These are phyloP conservation scores for Tenthredo notha DNA, from an alignment of 2,888 invertebrate genomes.

Conservation along the genomic window DNA sequence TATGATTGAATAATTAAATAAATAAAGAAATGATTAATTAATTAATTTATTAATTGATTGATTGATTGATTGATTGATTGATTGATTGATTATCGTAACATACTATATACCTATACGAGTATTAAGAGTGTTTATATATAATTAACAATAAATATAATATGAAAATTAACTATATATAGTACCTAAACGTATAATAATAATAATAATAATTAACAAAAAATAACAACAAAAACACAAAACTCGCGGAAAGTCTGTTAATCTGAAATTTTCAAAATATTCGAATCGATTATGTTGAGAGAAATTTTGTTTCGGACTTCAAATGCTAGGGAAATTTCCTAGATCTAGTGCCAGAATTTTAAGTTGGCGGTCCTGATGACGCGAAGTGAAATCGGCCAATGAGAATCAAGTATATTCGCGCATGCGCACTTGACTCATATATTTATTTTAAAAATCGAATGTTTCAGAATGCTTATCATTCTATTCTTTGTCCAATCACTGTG, in stretches of 20 bases:
- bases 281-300: not conserved
- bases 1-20: not conserved
- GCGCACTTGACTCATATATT: not conserved
- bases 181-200: not conserved
- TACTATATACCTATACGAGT: not conserved
- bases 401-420: not conserved
- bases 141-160: not conserved
- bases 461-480: not conserved
- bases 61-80: not conserved
- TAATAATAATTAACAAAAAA: not conserved
- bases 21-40: too few species aligned
- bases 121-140: not conserved
- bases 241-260: not conserved
- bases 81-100: not conserved
- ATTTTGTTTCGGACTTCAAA: not conserved
- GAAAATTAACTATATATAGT: not conserved
- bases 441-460: not conserved
- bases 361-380: not conserved
- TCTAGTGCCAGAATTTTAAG: not conserved
- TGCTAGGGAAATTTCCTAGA: not conserved
- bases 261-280: not conserved
- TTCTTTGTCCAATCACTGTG: conserved; percentile 82
- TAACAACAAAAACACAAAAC: not conserved
- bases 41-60: not conserved
- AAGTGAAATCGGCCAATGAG: not conserved